These are phyloP conservation scores for Zelleria hepariella DNA, from an alignment of 2,888 invertebrate species.

Conservation along the genomic window DNA sequence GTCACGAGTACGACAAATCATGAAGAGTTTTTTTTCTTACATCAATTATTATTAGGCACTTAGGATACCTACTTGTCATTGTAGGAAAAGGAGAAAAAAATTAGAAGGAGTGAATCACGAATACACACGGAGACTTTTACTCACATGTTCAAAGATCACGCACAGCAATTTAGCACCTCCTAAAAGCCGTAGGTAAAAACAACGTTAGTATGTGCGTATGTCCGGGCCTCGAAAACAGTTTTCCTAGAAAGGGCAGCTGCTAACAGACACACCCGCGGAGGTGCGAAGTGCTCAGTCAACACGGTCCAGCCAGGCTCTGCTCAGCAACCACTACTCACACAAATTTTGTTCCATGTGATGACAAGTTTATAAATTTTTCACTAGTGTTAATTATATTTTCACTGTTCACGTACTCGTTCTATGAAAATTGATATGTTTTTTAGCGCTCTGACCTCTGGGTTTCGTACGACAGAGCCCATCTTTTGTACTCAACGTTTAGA, in stretches of 20 bases:
- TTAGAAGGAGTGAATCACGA: neutral
- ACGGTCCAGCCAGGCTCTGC: slow-evolving; percentile 19
- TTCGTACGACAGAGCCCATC: neutral
- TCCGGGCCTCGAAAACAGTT: slow-evolving; percentile 31
- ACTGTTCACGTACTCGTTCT: too few relatives aligned
- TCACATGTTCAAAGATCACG: slow-evolving; percentile 39
- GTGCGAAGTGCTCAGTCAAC: slow-evolving; percentile 62
- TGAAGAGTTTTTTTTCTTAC: too few relatives aligned
- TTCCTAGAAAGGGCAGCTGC: slow-evolving; percentile 53
- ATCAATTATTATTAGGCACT: too few relatives aligned
- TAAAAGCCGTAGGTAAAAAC: slow-evolving; percentile 18
- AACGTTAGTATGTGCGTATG: slow-evolving; percentile 22
- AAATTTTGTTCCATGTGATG: slow-evolving; percentile 15
- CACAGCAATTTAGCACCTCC: slow-evolving; percentile 55
- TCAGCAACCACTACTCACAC: neutral
- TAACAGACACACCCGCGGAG: slow-evolving; percentile 36
- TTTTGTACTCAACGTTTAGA: neutral
- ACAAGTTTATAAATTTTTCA: slow-evolving; percentile 15
- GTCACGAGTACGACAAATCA: neutral
- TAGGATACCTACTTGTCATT: too few relatives aligned
- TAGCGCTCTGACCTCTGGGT: neutral
- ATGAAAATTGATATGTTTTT: neutral
- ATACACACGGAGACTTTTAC: neutral
- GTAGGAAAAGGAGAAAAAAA: neutral
- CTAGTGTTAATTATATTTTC: neutral